phyloP scores from a whole-genome alignment of 2,113 vertebrate genomes.

The Bagarius yarrelli region DNA sequence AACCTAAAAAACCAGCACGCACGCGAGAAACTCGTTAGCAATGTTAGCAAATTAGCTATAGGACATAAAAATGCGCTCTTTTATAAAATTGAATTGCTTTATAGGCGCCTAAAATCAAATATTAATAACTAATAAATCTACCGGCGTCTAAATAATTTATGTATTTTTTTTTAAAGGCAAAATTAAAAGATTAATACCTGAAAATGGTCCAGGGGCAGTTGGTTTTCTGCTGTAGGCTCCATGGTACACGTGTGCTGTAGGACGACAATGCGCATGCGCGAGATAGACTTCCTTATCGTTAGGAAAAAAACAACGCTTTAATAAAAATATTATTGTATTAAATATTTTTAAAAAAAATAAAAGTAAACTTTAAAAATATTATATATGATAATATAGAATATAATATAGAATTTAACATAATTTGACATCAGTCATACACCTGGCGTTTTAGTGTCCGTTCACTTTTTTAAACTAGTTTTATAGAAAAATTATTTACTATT shows the following conservation, averaged over 20 bases:
- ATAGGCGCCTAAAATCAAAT: not conserved
- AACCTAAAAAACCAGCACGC: not conserved
- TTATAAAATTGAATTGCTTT: not conserved
- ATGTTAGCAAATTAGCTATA: not conserved
- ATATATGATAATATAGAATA: not conserved
- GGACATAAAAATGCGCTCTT: not conserved
- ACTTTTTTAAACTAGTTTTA: too few relatives aligned
- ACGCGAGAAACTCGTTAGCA: not conserved
- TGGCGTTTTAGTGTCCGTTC: too few relatives aligned
- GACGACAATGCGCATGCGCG: constrained; percentile 13
- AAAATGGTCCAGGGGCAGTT: not conserved
- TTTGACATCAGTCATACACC: not conserved
- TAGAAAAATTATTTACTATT: too few relatives aligned
- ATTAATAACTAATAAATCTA: not conserved
- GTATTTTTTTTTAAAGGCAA: too few relatives aligned
- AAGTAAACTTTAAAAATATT: too few relatives aligned
- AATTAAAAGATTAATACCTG: constrained; percentile 7
- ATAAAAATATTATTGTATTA: too few relatives aligned
- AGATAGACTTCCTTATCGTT: not conserved
- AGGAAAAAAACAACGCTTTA: not conserved
- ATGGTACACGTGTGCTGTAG: constrained; percentile 38
- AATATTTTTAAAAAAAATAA: too few relatives aligned
- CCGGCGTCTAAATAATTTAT: too few relatives aligned
- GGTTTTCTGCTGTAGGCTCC: constrained; percentile 14
- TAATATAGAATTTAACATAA: not conserved